phyloP scores from a whole-genome alignment of 2,113 vertebrate species.

The Saccopteryx bilineata region DNA sequence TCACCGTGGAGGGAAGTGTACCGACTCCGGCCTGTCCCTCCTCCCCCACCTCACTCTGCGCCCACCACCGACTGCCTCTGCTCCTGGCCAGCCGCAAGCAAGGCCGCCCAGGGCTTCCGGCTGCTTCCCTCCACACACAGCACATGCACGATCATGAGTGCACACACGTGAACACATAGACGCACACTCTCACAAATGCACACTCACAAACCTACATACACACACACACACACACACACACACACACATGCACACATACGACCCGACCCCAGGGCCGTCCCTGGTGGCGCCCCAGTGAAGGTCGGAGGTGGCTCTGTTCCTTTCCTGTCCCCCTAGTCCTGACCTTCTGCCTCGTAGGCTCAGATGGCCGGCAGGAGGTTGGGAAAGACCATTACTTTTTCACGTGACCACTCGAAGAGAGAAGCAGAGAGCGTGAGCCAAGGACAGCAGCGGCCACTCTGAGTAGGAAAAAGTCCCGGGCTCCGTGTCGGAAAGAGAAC shows the following conservation, averaged over 20 bases:
- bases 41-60: fast-evolving
- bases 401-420: fast-evolving
- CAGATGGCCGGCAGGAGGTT: fast-evolving
- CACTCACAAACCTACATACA: too few relatives aligned
- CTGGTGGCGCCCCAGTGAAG: fast-evolving
- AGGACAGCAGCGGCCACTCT: fast-evolving
- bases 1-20: fast-evolving
- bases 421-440: fast-evolving
- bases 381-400: fast-evolving
- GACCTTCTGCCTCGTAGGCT: fast-evolving
- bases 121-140: background rate
- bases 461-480: fast-evolving
- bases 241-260: background rate
- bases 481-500: background rate
- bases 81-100: fast-evolving
- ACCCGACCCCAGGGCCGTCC: background rate
- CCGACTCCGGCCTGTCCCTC: fast-evolving
- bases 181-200: too few relatives aligned
- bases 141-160: background rate
- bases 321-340: fast-evolving
- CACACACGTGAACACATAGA: fast-evolving
- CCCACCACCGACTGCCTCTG: background rate
- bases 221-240: background rate
- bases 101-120: background rate
- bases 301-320: fast-evolving